A percentile compares a stretch with the other conserved stretches of the same genome.
phyloP scores from a whole-genome alignment of 1,140 invertebrate genomes.

The Berghia stephanieae region DNA sequence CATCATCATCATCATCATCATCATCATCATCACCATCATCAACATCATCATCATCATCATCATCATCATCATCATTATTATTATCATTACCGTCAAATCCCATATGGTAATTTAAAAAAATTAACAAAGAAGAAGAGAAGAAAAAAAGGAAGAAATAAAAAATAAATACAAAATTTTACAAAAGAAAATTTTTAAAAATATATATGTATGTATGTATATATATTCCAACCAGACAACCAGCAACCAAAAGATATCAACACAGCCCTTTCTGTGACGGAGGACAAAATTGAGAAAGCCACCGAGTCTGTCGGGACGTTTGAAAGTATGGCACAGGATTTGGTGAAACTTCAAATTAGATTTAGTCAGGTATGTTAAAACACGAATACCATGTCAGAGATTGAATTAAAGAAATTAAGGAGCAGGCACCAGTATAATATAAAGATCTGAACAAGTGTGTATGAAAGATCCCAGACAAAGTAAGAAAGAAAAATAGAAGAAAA shows the following conservation, averaged over 20 bases:
- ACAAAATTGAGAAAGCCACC: background rate
- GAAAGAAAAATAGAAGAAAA: too few species aligned
- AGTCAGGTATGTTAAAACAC: too few species aligned
- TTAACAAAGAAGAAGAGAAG: background rate
- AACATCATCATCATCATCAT: constrained; percentile 11
- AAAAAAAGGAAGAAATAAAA: background rate
- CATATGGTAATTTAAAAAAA: background rate
- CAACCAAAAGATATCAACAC: background rate
- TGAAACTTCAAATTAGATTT: too few species aligned
- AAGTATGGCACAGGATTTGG: too few species aligned
- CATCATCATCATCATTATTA: background rate
- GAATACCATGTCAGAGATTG: too few species aligned
- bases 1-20: constrained; percentile 13
- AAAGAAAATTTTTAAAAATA: background rate
- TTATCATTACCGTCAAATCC: background rate
- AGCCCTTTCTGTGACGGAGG: background rate
- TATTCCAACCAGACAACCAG: background rate
- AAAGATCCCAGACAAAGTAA: too few species aligned
- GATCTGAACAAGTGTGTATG: too few species aligned
- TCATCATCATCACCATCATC: constrained; percentile 17
- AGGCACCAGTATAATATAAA: too few species aligned
- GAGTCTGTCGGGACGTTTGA: constrained; percentile 20
- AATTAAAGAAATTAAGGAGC: too few species aligned
- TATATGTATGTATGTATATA: background rate
- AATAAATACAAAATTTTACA: constrained; percentile 11